Evolutionary conservation across 2,888 invertebrate genomes (phyloP).

Genomic region (Cotesia congregata): DNA sequence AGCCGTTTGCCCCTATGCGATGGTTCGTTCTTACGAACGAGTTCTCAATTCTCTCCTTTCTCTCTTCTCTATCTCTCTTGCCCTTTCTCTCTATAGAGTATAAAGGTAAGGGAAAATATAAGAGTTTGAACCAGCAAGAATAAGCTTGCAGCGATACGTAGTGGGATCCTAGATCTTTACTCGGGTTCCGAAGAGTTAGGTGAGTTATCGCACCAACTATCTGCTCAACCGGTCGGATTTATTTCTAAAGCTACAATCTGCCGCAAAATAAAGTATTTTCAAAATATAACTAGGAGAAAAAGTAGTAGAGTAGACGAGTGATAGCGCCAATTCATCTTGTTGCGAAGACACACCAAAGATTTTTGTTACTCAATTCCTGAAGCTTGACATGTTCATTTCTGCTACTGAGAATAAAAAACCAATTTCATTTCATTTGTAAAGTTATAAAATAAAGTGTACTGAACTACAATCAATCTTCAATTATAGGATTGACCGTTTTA

Average conservation of each 20-base stretch:
- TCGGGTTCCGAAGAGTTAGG: conserved; percentile 46
- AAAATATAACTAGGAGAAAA: conserved; percentile 26
- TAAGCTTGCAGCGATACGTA: conserved; percentile 49
- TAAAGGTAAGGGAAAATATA: conserved; percentile 47
- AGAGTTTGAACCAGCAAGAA: conserved; percentile 57
- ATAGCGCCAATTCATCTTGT: conserved; percentile 27
- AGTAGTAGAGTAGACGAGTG: not conserved
- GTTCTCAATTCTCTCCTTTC: not conserved
- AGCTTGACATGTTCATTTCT: not conserved
- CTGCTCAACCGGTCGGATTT: conserved; percentile 64
- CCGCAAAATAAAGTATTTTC: conserved; percentile 59
- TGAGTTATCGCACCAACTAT: conserved; percentile 67
- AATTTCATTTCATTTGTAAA: not conserved
- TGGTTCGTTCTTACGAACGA: conserved; percentile 27
- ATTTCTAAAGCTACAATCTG: conserved; percentile 68
- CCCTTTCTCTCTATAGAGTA: conserved; percentile 8
- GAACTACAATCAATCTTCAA: not conserved
- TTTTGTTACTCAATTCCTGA: not conserved
- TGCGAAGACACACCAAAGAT: not conserved
- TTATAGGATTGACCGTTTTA: not conserved
- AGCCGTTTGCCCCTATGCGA: conserved; percentile 29
- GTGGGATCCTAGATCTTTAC: conserved; percentile 37
- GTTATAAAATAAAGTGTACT: not conserved
- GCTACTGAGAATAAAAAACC: not conserved
- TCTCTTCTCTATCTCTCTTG: not conserved